phyloP scores from a whole-genome alignment of 2,797 vertebrate genomes.

The Galaxias olidus region DNA sequence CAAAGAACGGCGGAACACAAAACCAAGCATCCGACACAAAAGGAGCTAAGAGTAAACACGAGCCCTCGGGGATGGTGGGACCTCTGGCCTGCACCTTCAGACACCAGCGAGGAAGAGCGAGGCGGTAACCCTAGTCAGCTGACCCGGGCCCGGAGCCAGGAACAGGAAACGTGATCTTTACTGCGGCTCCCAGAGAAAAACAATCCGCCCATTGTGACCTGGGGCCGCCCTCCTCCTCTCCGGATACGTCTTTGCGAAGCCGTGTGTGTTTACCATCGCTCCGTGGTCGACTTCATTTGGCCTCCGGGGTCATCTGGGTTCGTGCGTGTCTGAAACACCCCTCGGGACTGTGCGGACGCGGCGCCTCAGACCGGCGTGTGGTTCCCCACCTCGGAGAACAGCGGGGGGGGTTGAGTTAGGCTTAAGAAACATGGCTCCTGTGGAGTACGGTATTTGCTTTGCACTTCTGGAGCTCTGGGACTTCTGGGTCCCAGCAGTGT shows the following conservation, averaged over 20 bases:
- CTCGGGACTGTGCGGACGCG: too few relatives aligned
- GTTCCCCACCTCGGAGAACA: too few relatives aligned
- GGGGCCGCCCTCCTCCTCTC: slow-evolving; percentile 22
- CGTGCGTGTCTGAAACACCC: too few relatives aligned
- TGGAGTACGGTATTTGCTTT: too few relatives aligned
- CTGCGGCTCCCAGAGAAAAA: slow-evolving; percentile 47
- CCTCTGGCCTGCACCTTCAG: not conserved
- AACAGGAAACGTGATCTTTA: slow-evolving; percentile 61
- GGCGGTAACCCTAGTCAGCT: slow-evolving; percentile 55
- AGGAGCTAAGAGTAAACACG: too few relatives aligned
- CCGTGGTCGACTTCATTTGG: not conserved
- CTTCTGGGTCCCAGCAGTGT: too few relatives aligned
- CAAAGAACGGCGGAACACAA: too few relatives aligned
- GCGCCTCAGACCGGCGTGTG: too few relatives aligned
- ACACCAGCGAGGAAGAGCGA: slow-evolving; percentile 34
- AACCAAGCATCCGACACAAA: too few relatives aligned
- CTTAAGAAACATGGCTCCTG: too few relatives aligned
- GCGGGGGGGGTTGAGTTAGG: too few relatives aligned
- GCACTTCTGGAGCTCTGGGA: too few relatives aligned
- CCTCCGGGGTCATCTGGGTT: not conserved
- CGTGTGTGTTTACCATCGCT: slow-evolving; percentile 1
- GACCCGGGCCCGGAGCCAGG: slow-evolving; percentile 57
- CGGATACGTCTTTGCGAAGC: not conserved
- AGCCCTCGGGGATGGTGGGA: not conserved
- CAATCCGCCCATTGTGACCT: slow-evolving; percentile 58